These are phyloP conservation scores for Protonibea diacanthus DNA, from an alignment of 2,797 vertebrate species.

Conservation along the genomic window DNA sequence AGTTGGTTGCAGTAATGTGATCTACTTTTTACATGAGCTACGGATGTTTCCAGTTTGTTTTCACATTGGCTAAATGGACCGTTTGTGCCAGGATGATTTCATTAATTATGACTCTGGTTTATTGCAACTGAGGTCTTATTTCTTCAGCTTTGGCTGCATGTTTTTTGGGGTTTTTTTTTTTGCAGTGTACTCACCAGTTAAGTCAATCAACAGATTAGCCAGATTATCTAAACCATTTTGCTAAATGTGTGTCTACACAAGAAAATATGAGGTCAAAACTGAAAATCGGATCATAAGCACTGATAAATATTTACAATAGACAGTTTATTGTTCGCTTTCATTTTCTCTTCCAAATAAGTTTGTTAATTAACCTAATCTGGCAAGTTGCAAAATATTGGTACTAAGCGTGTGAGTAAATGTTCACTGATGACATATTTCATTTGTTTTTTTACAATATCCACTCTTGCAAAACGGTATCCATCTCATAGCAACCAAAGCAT, in stretches of 20 bases:
- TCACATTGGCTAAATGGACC: neutral
- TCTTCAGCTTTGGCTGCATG: neutral
- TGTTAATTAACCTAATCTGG: neutral
- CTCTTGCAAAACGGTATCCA: too few species aligned
- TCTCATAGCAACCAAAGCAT: neutral
- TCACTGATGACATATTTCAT: neutral
- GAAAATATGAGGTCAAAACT: neutral
- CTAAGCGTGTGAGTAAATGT: neutral
- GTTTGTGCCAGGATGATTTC: neutral
- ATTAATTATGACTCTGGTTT: neutral
- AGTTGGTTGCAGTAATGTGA: neutral
- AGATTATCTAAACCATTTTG: neutral
- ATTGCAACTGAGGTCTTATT: neutral
- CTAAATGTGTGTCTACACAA: neutral
- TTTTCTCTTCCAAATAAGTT: neutral
- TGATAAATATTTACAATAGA: neutral
- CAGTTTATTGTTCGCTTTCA: neutral
- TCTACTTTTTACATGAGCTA: slow-evolving; percentile 10
- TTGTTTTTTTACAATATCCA: neutral
- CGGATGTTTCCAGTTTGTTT: neutral
- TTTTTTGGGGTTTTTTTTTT: too few species aligned
- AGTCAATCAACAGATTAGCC: neutral
- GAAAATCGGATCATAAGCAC: neutral
- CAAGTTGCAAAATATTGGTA: neutral
- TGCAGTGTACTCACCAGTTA: neutral